Percentiles rank a stretch among this genome's conserved stretches.
Evolutionary conservation across 2,888 invertebrate genomes (phyloP).

Genomic region (Hetaerina titia): DNA sequence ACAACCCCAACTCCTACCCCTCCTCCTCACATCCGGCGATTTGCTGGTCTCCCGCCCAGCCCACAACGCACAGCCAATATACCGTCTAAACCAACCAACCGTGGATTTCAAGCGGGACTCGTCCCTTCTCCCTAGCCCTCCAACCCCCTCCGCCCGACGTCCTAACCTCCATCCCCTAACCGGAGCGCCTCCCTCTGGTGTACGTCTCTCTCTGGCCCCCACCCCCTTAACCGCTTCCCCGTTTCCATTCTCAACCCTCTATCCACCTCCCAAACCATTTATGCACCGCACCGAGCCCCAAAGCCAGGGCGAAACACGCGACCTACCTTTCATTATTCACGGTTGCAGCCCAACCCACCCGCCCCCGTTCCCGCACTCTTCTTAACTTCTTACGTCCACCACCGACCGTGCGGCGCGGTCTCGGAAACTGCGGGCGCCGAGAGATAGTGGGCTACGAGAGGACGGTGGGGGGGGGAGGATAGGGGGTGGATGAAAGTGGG

Average conservation of each 20-base stretch:
- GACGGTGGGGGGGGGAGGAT: neutral
- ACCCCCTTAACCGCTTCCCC: neutral
- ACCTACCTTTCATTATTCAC: slow-evolving; percentile 43
- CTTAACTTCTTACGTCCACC: no score
- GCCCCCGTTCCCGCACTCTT: no score
- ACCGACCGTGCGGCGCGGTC: no score
- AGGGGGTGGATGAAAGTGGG: neutral
- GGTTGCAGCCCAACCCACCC: neutral
- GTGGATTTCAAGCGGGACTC: slow-evolving; percentile 23
- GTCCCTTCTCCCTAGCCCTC: neutral
- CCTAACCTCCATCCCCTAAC: neutral
- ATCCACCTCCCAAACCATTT: neutral
- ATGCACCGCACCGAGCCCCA: neutral
- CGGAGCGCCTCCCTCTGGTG: neutral
- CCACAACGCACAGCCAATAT: slow-evolving; percentile 44
- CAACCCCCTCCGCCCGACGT: neutral
- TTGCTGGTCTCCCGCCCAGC: slow-evolving; percentile 42
- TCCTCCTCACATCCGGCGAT: slow-evolving; percentile 59
- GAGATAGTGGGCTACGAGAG: neutral
- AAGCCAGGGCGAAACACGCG: slow-evolving; percentile 21
- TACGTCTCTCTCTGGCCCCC: no score
- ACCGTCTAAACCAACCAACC: slow-evolving; percentile 32
- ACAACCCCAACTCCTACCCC: neutral
- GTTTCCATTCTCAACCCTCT: neutral
- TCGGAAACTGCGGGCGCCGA: neutral